Conservation (phyloP, 2,797 vertebrate species). For the Taeniopygia guttata region DNA sequence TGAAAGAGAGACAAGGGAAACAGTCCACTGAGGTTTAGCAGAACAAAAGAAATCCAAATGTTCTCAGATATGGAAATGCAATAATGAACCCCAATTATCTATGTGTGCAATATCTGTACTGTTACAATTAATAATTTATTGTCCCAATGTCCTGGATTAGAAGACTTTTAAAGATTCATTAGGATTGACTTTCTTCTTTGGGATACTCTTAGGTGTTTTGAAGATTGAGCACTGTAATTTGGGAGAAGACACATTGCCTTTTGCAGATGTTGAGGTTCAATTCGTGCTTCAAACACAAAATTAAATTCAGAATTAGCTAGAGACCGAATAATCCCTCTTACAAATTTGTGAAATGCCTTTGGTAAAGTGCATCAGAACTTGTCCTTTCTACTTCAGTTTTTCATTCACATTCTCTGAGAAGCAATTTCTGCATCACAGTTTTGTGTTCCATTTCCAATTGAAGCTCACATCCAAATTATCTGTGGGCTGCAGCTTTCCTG, state of each 20-base stretch:
- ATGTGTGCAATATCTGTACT: not conserved
- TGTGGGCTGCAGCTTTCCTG: conserved; percentile 1
- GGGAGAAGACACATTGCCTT: not conserved
- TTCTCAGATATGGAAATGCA: not conserved
- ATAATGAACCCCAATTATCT: not conserved
- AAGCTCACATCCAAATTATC: not conserved
- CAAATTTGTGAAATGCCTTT: not conserved
- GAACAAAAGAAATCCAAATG: conserved; percentile 14
- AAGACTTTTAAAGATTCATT: conserved; percentile 18
- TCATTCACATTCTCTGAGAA: not conserved
- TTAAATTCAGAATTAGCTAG: not conserved
- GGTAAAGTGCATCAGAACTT: not conserved
- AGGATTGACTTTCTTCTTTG: not conserved
- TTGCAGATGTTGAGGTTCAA: not conserved
- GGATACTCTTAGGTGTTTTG: not conserved
- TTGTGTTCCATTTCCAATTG: not conserved
- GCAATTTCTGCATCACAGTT: not conserved
- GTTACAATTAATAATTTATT: conserved; percentile 19
- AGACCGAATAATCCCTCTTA: not conserved
- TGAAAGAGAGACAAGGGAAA: not conserved
- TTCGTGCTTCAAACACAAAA: not conserved
- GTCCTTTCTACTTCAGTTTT: not conserved
- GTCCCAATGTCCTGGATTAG: not conserved
- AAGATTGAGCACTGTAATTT: conserved; percentile 10
- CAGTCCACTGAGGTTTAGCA: not conserved